Evolutionary conservation across 2,113 vertebrate genomes (phyloP).

Genomic region (Stegastes partitus): DNA sequence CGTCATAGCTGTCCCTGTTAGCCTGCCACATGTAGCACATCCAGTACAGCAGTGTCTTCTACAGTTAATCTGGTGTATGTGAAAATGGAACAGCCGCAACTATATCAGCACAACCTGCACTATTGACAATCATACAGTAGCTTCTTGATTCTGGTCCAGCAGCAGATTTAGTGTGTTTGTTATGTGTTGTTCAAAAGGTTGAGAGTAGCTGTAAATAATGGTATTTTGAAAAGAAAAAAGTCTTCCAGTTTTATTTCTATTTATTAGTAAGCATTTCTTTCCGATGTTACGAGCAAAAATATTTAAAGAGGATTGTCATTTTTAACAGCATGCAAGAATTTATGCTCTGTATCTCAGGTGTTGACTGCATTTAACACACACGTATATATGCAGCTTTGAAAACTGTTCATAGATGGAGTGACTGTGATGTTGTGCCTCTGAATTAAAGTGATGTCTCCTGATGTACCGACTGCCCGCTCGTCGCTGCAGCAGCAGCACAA

Average conservation of each 20-base stretch:
- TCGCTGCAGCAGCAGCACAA: background rate
- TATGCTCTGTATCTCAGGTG: slow-evolving; percentile 68
- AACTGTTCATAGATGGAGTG: slow-evolving; percentile 18
- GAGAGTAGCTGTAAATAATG: slow-evolving; percentile 48
- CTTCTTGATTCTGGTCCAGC: slow-evolving; percentile 57
- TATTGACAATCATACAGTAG: slow-evolving; percentile 69
- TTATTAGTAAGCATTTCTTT: slow-evolving; percentile 56
- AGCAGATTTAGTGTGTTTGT: slow-evolving; percentile 23
- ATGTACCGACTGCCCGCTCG: background rate
- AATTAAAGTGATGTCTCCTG: slow-evolving; percentile 16
- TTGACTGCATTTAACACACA: slow-evolving; percentile 46
- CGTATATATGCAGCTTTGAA: slow-evolving; percentile 49
- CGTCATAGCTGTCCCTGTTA: background rate
- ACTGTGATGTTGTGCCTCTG: slow-evolving; percentile 47
- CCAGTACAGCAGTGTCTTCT: slow-evolving; percentile 11
- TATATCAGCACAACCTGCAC: slow-evolving; percentile 57
- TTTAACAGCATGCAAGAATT: slow-evolving; percentile 59
- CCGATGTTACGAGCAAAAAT: slow-evolving; percentile 33
- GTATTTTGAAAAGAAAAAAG: slow-evolving; percentile 26
- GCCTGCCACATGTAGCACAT: slow-evolving; percentile 40
- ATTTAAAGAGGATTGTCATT: slow-evolving; percentile 21
- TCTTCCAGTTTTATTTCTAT: slow-evolving; percentile 64
- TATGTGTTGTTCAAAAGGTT: slow-evolving; percentile 26
- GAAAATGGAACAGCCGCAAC: background rate
- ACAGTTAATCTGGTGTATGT: background rate